phyloP scores from a whole-genome alignment of 2,888 invertebrate species.

The Caenorhabditis sp. region DNA sequence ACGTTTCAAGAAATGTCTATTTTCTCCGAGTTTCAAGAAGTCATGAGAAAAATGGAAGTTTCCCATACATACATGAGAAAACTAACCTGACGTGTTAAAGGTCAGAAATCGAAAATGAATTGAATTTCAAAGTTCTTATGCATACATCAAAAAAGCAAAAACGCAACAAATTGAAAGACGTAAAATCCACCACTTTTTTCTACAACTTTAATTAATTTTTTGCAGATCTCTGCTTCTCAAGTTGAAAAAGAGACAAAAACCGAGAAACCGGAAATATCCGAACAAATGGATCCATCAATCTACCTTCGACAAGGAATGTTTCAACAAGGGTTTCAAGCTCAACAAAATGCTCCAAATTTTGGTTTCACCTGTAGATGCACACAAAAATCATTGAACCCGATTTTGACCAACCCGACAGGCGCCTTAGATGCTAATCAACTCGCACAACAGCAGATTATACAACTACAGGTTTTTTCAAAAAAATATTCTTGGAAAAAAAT shows the following conservation, averaged over 20 bases:
- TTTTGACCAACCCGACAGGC: constrained; percentile 28
- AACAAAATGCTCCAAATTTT: constrained; percentile 34
- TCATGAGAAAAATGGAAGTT: too few species aligned
- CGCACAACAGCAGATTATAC: constrained; percentile 68
- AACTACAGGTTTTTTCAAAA: constrained; percentile 58
- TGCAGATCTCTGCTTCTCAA: background rate
- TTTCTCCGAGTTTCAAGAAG: too few species aligned
- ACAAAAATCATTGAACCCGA: constrained; percentile 44
- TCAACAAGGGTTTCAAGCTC: background rate
- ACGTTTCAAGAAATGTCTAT: too few species aligned
- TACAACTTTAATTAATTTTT: background rate
- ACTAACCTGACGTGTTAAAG: too few species aligned
- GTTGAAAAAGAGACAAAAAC: background rate
- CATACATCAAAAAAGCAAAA: too few species aligned
- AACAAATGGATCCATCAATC: constrained; percentile 35
- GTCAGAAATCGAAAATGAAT: too few species aligned
- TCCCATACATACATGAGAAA: too few species aligned
- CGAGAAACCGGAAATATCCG: constrained; percentile 27
- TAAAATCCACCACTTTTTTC: too few species aligned
- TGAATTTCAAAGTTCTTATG: too few species aligned
- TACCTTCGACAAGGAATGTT: constrained; percentile 20
- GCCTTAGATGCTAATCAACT: constrained; percentile 61
- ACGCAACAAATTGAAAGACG: too few species aligned
- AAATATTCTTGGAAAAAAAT: background rate
- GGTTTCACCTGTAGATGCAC: constrained; percentile 55